phyloP scores from a whole-genome alignment of 2,888 invertebrate species.

The Pilophorus perplexus region DNA sequence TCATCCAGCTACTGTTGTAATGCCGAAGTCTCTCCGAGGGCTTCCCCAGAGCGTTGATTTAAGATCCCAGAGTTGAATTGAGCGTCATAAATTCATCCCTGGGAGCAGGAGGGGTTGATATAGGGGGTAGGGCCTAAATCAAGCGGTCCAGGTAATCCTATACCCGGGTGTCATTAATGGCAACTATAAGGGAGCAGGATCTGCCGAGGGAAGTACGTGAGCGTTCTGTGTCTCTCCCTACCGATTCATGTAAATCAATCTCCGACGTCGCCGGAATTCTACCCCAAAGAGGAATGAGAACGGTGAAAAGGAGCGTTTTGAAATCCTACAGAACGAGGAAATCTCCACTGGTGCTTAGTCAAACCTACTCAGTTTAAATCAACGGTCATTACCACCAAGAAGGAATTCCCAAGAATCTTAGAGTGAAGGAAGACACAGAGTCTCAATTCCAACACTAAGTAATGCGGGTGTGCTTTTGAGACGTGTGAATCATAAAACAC shows the following conservation, averaged over 20 bases:
- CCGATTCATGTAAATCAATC: slow-evolving; percentile 24
- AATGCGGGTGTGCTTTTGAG: slow-evolving; percentile 33
- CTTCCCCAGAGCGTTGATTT: slow-evolving; percentile 25
- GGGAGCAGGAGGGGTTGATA: slow-evolving; percentile 26
- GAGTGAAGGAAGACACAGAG: too few species aligned
- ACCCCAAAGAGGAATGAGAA: too few species aligned
- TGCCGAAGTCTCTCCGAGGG: slow-evolving; percentile 40
- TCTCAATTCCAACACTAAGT: too few species aligned
- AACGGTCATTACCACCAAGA: too few species aligned
- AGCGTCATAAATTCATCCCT: slow-evolving; percentile 38
- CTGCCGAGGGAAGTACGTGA: slow-evolving; percentile 31
- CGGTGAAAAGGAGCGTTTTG: too few species aligned
- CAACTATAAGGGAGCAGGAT: slow-evolving; percentile 31
- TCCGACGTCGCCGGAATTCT: slow-evolving; percentile 25
- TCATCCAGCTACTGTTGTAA: slow-evolving; percentile 43
- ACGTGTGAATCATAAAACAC: slow-evolving; percentile 36
- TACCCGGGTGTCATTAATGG: slow-evolving; percentile 37
- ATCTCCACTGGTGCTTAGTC: too few species aligned
- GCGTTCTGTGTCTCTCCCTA: slow-evolving; percentile 6
- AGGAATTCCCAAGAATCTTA: too few species aligned
- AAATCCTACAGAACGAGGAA: too few species aligned
- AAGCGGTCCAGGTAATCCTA: slow-evolving; percentile 40
- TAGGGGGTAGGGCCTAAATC: slow-evolving; percentile 37
- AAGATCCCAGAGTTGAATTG: slow-evolving; percentile 40
- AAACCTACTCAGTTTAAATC: too few species aligned